Conservation (phyloP, 2,888 invertebrate genomes). For the Cerastis rubricosa region DNA sequence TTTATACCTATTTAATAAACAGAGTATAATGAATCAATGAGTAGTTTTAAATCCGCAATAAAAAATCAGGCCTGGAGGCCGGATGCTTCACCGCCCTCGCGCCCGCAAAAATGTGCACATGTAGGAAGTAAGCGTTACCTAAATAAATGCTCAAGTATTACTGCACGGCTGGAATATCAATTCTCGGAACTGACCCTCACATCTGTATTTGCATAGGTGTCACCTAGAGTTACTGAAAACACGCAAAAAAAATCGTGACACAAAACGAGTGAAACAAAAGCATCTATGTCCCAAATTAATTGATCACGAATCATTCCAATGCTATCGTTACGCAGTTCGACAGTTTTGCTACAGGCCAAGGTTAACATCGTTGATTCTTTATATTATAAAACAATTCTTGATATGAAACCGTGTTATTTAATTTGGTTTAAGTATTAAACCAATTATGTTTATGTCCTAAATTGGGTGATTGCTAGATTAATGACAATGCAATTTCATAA, state of each 20-base stretch:
- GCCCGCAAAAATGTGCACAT: too few relatives aligned
- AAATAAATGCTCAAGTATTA: too few relatives aligned
- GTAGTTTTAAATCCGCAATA: too few relatives aligned
- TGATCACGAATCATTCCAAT: slow-evolving; percentile 61
- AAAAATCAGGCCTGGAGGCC: too few relatives aligned
- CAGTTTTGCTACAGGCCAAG: slow-evolving; percentile 35
- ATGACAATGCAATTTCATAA: neutral
- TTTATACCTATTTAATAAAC: too few relatives aligned
- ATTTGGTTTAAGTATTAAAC: neutral
- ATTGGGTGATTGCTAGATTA: neutral
- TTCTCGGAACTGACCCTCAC: too few relatives aligned
- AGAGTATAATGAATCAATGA: too few relatives aligned
- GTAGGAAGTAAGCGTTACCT: too few relatives aligned
- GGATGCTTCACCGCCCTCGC: too few relatives aligned
- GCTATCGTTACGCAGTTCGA: slow-evolving; percentile 19
- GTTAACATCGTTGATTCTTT: slow-evolving; percentile 7
- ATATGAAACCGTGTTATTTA: slow-evolving; percentile 21
- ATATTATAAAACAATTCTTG: neutral
- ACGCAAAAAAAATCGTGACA: neutral
- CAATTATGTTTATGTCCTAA: slow-evolving; percentile 16
- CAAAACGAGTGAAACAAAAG: slow-evolving; percentile 14
- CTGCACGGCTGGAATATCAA: too few relatives aligned
- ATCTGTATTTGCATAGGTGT: too few relatives aligned
- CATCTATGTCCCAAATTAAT: slow-evolving; percentile 53
- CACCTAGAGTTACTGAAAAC: neutral